Base-by-base conservation (phyloP, 2,113 vertebrate genomes). In the Hyperoodon ampullatus region DNA sequence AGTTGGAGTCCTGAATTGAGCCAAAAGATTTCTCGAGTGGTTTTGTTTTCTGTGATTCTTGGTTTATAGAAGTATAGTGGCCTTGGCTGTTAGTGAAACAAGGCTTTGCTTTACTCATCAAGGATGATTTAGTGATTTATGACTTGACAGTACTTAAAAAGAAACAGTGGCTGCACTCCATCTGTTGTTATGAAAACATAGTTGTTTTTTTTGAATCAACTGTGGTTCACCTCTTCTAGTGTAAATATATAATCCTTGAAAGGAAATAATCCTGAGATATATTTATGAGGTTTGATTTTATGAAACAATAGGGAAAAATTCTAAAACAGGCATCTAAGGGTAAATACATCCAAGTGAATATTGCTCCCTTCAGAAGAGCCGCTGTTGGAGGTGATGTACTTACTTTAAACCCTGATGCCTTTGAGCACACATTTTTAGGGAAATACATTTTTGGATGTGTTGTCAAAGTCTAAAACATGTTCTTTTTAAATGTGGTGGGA, bases 31-130 rank as follows among this genome's bases (percentile, higher is more conserved):
- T 86, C 44, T 78, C 72, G 1, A 77, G 6, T 66, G 42, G 23
- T 82, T 96, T 81, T 81, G 28, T 92, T 94, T 95, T 92, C 35
- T 88, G 35, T 80, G 24, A 75, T 88, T 15, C 16, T 72, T 97
- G 60, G 42, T 74, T 55, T 96, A n/a, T n/a, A 75, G 60, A 88
- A 80, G 13, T 91, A 68, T 35, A 89, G 58, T 87, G 61, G 30
- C 39, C 24, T 71, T 93, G 10, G n/a, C 23, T 85, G 12, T 96
- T 88, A 68, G 26, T 84, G 70, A 82, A 93, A 68, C 8, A 90
- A 87, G 35, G 21, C 47, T 94, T 94, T 60, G 6, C 18, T 55
- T 94, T 88, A 33, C 58, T 87, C 19, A 81, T 26, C 47, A 72
- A 71, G 68, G 70, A 39, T 88, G 30, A 65, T 21, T 47, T 90